A percentile compares a stretch with the other conserved stretches of the same genome.
Conservation (phyloP, 2,797 vertebrate genomes). For the Neosilurus mollespiculum region DNA sequence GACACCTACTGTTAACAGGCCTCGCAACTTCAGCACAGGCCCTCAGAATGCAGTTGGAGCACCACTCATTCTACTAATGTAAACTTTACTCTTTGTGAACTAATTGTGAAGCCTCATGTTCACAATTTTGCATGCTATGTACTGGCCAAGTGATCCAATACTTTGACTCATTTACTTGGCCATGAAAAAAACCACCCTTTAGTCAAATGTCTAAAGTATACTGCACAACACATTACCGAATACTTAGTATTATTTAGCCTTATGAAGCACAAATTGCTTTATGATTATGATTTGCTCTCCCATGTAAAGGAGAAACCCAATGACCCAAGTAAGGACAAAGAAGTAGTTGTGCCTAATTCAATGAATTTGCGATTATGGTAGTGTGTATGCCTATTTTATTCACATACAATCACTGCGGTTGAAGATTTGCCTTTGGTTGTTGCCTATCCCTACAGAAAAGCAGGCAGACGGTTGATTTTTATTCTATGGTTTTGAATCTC, state of each 20-base stretch:
- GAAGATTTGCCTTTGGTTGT: constrained; percentile 68
- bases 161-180: background rate
- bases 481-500: constrained; percentile 79
- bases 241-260: constrained; percentile 44
- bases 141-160: background rate
- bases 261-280: background rate
- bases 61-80: background rate
- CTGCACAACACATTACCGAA: constrained; percentile 29
- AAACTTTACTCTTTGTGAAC: background rate
- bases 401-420: constrained; percentile 64
- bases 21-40: constrained; percentile 67
- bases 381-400: constrained; percentile 48
- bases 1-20: constrained; percentile 75
- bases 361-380: constrained; percentile 33
- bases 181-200: background rate
- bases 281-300: background rate
- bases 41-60: constrained; percentile 40
- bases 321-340: constrained; percentile 5
- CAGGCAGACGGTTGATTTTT: constrained; percentile 72
- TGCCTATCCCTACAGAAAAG: constrained; percentile 67
- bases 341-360: background rate
- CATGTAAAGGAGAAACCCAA: constrained; percentile 32
- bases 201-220: background rate
- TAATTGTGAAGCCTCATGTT: background rate
- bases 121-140: background rate